Percentiles rank a stretch among this genome's conserved stretches.
phyloP scores from a whole-genome alignment of 2,113 vertebrate species.

The Syngnathus scovelli region DNA sequence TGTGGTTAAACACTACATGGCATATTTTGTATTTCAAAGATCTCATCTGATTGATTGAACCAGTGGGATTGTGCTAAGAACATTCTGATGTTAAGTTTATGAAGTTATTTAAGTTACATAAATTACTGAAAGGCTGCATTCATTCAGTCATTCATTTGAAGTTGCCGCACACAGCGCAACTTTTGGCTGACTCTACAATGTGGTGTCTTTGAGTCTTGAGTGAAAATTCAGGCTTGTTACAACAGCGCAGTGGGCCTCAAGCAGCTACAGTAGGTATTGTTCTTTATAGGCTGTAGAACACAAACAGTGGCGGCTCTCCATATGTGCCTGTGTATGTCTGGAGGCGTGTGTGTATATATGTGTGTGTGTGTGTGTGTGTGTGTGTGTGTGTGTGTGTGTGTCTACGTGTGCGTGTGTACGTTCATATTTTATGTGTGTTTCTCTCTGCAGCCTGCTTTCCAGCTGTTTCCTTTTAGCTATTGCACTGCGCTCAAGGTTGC shows the following conservation, averaged over 20 bases:
- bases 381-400: conserved; percentile 18
- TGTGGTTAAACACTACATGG: background rate
- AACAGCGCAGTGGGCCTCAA: conserved; percentile 12
- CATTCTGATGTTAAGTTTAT: background rate
- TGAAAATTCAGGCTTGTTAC: conserved; percentile 21
- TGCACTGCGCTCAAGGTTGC: conserved; percentile 56
- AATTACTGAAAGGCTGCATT: background rate
- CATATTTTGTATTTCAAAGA: background rate
- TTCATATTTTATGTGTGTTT: background rate
- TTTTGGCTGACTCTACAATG: background rate
- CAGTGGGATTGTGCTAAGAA: background rate
- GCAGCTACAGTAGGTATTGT: conserved; percentile 37
- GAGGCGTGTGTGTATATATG: conserved; percentile 30
- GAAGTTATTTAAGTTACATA: background rate
- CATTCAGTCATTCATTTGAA: background rate
- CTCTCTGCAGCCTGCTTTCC: conserved; percentile 55
- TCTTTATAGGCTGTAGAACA: conserved; percentile 39
- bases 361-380: background rate
- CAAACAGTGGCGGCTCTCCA: conserved; percentile 57
- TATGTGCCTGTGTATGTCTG: conserved; percentile 50
- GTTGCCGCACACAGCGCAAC: background rate
- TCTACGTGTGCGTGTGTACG: conserved; percentile 21
- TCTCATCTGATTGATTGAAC: background rate
- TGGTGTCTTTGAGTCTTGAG: conserved; percentile 10
- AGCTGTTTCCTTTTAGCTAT: conserved; percentile 74